Conservation (phyloP, 2,797 vertebrate species). For the Pseudotriccus pelzelni region DNA sequence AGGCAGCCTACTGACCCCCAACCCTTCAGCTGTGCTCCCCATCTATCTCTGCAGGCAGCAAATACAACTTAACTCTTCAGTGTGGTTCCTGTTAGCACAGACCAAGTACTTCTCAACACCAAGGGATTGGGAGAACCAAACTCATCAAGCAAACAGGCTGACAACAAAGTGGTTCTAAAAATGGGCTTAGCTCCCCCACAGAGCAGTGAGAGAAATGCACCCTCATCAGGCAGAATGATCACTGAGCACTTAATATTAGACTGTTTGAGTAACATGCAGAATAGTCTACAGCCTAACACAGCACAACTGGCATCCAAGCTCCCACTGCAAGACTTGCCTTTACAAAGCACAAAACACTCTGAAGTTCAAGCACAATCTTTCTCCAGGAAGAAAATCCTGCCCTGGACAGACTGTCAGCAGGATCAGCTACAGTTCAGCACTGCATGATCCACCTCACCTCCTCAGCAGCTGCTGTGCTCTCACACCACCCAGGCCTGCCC, state of each 20-base stretch:
- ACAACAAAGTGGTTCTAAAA: background rate
- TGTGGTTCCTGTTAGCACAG: background rate
- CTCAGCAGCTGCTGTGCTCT: background rate
- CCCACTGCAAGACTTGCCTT: background rate
- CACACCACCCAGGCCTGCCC: background rate
- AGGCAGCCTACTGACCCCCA: background rate
- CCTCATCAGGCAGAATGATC: background rate
- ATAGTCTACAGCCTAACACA: background rate
- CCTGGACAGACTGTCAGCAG: background rate
- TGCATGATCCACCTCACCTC: background rate
- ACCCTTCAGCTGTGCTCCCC: background rate
- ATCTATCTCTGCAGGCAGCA: background rate
- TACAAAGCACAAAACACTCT: fast-evolving
- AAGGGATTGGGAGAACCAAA: background rate
- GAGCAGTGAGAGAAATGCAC: background rate
- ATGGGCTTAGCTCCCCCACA: background rate
- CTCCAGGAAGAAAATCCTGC: background rate
- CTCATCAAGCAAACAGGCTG: background rate
- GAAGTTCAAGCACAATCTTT: background rate
- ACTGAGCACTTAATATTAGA: background rate
- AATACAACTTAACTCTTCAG: background rate
- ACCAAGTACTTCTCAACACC: background rate
- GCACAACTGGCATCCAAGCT: background rate
- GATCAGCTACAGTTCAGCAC: background rate
- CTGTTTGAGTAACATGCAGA: background rate